Percentiles rank a stretch among this genome's conserved stretches.
These are phyloP conservation scores for Serilophus lunatus DNA, from an alignment of 2,113 vertebrate genomes.

Conservation along the genomic window DNA sequence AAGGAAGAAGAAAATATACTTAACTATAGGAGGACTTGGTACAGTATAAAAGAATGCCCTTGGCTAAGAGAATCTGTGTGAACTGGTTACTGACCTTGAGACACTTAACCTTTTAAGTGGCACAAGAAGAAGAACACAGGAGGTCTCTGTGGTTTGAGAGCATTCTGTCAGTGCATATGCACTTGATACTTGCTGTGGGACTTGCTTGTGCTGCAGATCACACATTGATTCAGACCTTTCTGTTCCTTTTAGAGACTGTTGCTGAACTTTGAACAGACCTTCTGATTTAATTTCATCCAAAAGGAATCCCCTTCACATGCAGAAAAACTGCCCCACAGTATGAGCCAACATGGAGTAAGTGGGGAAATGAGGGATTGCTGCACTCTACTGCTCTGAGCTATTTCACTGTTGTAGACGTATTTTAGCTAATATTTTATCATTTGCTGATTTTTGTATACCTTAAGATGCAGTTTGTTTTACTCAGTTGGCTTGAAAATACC, in stretches of 20 bases:
- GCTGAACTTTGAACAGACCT: constrained; percentile 52
- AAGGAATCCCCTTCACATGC: constrained; percentile 45
- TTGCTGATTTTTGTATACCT: background rate
- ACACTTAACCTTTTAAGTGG: background rate
- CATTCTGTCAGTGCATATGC: background rate
- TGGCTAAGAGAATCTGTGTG: background rate
- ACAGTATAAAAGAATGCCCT: background rate
- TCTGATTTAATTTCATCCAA: constrained; percentile 53
- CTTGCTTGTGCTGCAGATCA: constrained; percentile 42
- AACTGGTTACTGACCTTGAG: background rate
- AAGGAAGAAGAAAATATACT: background rate
- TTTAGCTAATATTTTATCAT: background rate
- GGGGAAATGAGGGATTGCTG: constrained; percentile 24
- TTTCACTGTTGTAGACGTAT: background rate
- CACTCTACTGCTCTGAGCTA: background rate
- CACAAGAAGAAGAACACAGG: background rate
- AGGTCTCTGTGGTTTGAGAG: background rate
- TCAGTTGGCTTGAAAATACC: background rate
- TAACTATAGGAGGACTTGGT: background rate
- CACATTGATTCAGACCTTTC: constrained; percentile 43
- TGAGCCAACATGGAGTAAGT: constrained; percentile 50
- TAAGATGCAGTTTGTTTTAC: background rate
- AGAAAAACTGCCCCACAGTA: constrained; percentile 46
- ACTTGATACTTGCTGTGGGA: constrained; percentile 23
- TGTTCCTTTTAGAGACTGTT: constrained; percentile 58